Evolutionary conservation across 2,113 vertebrate species (phyloP), one percentile per base, ranked within the genome.

Genomic region (Bos indicus): DNA sequence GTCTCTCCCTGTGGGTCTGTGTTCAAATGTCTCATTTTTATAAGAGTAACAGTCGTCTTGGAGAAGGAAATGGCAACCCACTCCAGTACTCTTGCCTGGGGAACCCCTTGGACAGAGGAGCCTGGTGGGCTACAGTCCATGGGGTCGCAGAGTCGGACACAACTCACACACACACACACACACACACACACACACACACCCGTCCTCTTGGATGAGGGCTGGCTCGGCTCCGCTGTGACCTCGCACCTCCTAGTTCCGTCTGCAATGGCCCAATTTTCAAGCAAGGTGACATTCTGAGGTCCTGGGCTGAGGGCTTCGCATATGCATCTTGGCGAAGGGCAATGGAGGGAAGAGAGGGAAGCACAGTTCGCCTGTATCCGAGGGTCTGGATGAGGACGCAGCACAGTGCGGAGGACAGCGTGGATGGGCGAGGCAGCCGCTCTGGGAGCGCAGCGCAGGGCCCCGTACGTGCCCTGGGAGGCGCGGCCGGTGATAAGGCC

Each of bases 391-490:
- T 4, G 40, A 40, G 26, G n/a, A 7, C 0, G 7, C 10, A 5
- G 13, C 46, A 12, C 51, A 33, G 19, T 5, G 1, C 2, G 21
- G 60, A 7, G 14, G 43, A 13, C 2, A 1, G 52, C 0, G 2
- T 3, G 67, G 9, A 71, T 17, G 26, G 7, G 25, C 0, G 1
- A 46, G 12, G 19, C 17, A 1, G 13, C 12, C 1, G 13, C 36
- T 23, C 14, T 4, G 15, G 36, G 33, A 43, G 52, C 3, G 6
- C 8, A n/a, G 11, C 1, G 36, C 6, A 6, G 28, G n/a, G 51
- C 36, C 5, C 67, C 2, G 0, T 0, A 1, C 12, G 0, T 57
- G 40, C 6, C 28, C 71, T 3, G 13, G 12, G 28, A 9, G 0
- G 19, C 1, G 0, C 0, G 54, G 54, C 43, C 33, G 0, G 36